Percentiles rank a stretch among this genome's conserved stretches.
phyloP scores from a whole-genome alignment of 1,140 invertebrate species.

The Diabrotica virgifera region DNA sequence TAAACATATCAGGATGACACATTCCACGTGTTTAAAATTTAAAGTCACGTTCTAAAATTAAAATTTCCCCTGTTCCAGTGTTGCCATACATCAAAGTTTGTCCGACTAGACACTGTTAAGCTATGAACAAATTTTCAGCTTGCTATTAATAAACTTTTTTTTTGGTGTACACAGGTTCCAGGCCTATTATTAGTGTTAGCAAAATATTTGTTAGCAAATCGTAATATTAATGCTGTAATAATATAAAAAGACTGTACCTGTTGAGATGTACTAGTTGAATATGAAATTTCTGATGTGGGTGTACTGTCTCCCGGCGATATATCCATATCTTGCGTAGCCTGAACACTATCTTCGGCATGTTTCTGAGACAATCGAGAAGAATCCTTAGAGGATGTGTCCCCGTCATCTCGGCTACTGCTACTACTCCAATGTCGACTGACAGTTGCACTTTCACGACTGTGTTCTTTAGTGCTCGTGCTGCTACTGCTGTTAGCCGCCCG shows the following conservation, averaged over 20 bases:
- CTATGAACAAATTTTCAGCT: too few species aligned
- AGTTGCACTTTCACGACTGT: slow-evolving; percentile 29
- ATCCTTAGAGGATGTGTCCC: slow-evolving; percentile 43
- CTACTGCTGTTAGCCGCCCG: slow-evolving; percentile 53
- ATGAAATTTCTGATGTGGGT: slow-evolving; percentile 66
- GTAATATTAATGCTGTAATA: background rate
- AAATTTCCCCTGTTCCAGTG: too few species aligned
- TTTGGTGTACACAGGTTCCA: too few species aligned
- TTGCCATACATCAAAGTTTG: too few species aligned
- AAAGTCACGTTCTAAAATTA: too few species aligned
- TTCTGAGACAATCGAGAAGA: slow-evolving; percentile 38
- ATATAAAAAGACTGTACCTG: background rate
- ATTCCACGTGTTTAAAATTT: too few species aligned
- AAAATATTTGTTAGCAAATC: too few species aligned
- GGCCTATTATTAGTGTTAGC: too few species aligned
- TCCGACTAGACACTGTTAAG: too few species aligned
- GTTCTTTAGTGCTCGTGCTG: slow-evolving; percentile 45
- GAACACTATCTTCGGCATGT: slow-evolving; percentile 36
- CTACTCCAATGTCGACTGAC: slow-evolving; percentile 42
- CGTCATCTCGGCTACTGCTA: slow-evolving; percentile 34
- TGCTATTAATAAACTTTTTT: too few species aligned
- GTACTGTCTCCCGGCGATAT: slow-evolving; percentile 82
- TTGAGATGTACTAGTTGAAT: slow-evolving; percentile 1
- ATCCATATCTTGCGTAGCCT: slow-evolving; percentile 71
- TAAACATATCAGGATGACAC: too few species aligned